A percentile compares a stretch with the other conserved stretches of the same genome.
Evolutionary conservation across 2,113 vertebrate genomes (phyloP).

Genomic region (Galbula dea): DNA sequence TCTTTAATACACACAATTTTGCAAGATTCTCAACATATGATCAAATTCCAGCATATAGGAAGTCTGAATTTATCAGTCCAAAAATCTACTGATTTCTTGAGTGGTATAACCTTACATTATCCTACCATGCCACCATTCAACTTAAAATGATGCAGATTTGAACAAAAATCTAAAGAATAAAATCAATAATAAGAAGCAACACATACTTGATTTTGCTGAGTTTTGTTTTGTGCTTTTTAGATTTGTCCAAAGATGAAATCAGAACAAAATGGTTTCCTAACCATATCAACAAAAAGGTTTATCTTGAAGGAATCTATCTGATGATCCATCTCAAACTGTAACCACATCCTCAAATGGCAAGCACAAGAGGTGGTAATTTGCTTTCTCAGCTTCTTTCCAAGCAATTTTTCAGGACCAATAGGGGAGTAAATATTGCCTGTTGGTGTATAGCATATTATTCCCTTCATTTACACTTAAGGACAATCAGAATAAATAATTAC

Average conservation of each 20-base stretch:
- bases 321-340: neutral
- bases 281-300: neutral
- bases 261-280: neutral
- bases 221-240: neutral
- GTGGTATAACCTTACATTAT: neutral
- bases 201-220: neutral
- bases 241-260: neutral
- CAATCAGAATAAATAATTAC: slow-evolving; percentile 22
- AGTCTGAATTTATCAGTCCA: neutral
- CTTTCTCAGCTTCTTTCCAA: neutral
- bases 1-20: neutral
- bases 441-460: neutral
- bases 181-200: neutral
- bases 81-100: neutral
- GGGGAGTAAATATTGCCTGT: neutral
- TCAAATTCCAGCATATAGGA: neutral
- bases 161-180: neutral
- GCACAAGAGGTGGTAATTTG: neutral
- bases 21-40: neutral
- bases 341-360: neutral
- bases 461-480: neutral
- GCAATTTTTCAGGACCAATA: neutral
- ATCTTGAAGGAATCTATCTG: neutral
- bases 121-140: neutral
- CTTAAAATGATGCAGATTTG: neutral